Percentiles rank a stretch among this genome's conserved stretches.
Conservation (phyloP, 35 echinoderm and acorn worm genomes). For the Ophioderma brevispina region DNA sequence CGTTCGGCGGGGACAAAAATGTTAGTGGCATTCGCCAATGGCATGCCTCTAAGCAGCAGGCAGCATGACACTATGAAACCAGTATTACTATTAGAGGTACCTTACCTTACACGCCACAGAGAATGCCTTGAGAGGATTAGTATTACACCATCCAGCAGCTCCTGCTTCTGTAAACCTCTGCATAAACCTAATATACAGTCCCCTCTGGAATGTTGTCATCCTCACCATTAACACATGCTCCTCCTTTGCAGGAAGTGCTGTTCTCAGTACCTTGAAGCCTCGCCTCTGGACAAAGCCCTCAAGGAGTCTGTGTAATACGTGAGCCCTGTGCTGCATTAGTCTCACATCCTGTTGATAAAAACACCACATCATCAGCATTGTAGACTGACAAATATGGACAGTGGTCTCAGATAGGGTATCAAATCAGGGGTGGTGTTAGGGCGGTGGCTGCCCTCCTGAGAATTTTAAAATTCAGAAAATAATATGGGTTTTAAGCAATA, state of each 20-base stretch:
- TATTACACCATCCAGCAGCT: conserved; percentile 85
- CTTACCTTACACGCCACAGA: conserved; percentile 96
- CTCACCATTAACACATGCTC: conserved; percentile 89
- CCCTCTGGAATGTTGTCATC: conserved; percentile 87
- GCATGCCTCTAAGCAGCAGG: no score
- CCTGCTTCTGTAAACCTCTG: conserved; percentile 94
- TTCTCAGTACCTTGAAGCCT: conserved; percentile 69
- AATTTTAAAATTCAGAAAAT: no score
- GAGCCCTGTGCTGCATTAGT: conserved; percentile 88
- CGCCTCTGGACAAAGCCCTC: conserved; percentile 93
- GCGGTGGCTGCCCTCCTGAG: no score
- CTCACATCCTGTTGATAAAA: conserved; percentile 66
- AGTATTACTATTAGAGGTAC: no score
- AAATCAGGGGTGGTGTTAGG: no score
- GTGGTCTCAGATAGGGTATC: no score
- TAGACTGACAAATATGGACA: no score
- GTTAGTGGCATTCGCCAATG: no score
- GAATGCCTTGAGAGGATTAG: conserved; percentile 97
- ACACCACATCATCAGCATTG: no score
- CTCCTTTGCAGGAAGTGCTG: conserved; percentile 74
- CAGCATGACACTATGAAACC: no score
- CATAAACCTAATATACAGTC: conserved; percentile 93
- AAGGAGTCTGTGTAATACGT: conserved; percentile 83
- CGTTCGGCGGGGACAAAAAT: no score
- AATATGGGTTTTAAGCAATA: no score